Conservation (phyloP, 2,797 vertebrate species). For the Dermochelys coriacea region DNA sequence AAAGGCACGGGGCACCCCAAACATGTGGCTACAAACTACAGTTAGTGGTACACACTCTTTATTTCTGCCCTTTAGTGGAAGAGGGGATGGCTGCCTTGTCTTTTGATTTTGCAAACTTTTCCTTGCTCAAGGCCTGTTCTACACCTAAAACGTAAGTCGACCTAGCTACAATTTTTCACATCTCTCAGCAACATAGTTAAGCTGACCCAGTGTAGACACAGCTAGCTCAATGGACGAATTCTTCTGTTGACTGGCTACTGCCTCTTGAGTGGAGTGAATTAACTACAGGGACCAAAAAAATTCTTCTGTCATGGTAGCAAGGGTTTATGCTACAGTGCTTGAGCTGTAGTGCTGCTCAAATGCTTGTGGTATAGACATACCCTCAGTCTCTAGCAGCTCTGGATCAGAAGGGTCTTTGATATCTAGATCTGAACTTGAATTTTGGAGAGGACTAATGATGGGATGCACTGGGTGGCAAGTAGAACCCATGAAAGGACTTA, state of each 20-base stretch:
- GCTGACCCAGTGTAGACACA: neutral
- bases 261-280: neutral
- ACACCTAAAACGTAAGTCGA: neutral
- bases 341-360: too few species aligned
- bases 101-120: neutral
- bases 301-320: neutral
- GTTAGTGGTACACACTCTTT: neutral
- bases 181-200: neutral
- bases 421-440: neutral
- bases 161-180: neutral
- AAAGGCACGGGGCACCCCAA: neutral
- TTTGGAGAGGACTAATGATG: neutral
- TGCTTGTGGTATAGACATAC: too few species aligned
- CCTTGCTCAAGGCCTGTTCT: neutral
- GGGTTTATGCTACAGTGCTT: too few species aligned
- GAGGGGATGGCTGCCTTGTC: fast-evolving
- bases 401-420: neutral
- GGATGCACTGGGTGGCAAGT: neutral
- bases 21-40: neutral
- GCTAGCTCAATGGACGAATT: neutral
- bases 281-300: neutral
- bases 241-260: neutral
- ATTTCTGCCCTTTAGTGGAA: neutral
- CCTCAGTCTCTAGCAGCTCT: neutral
- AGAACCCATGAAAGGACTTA: neutral